Evolutionary conservation across 2,113 vertebrate species (phyloP).

Genomic region (Recurvirostra avosetta): DNA sequence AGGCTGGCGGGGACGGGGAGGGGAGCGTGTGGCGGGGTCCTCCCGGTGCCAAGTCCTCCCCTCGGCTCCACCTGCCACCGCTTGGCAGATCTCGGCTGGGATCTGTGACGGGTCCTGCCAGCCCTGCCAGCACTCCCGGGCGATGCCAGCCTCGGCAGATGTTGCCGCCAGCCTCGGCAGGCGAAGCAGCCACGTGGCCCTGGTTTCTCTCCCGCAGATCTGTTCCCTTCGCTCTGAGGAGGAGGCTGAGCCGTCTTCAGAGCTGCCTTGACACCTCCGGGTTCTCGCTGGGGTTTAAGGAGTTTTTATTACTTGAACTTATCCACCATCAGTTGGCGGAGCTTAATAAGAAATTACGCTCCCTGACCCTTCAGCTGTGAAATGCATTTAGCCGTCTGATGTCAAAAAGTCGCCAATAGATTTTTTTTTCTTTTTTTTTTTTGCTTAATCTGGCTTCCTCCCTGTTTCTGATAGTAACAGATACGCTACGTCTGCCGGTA

Average conservation of each 20-base stretch:
- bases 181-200: not conserved
- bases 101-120: not conserved
- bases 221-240: not conserved
- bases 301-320: not conserved
- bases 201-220: not conserved
- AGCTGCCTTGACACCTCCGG: not conserved
- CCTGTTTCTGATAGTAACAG: not conserved
- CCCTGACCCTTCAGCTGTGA: not conserved
- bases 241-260: not conserved
- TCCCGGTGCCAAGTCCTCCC: not conserved
- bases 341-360: not conserved
- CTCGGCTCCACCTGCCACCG: not conserved
- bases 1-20: not conserved
- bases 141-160: conserved; percentile 33
- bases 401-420: not conserved
- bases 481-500: fast-evolving
- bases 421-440: not conserved
- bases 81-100: not conserved
- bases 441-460: not conserved
- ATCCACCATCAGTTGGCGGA: not conserved
- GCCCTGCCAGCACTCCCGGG: not conserved
- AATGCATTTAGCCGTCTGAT: not conserved
- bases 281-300: not conserved
- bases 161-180: not conserved
- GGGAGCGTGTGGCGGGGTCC: not conserved